phyloP scores from a whole-genome alignment of 2,888 invertebrate species.

The Aphrophora alni region DNA sequence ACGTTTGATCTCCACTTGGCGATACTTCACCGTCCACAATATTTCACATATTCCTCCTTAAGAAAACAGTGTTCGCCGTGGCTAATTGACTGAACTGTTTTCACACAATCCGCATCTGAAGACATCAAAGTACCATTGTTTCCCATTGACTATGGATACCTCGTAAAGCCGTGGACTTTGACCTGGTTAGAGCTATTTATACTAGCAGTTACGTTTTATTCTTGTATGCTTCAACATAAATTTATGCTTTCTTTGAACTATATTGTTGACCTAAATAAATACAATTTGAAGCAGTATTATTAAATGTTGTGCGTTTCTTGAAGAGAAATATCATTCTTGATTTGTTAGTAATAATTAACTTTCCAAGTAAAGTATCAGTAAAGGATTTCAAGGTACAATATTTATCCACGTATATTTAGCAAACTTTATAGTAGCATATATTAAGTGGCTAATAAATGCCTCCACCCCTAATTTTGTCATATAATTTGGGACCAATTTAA shows the following conservation, averaged over 20 bases:
- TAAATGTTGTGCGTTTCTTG: no score
- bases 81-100: not conserved
- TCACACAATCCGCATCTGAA: not conserved
- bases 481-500: no score
- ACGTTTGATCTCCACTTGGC: not conserved
- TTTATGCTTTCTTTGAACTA: not conserved
- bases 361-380: no score
- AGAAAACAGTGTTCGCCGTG: not conserved
- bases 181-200: not conserved
- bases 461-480: no score
- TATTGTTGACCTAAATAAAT: no score
- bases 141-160: not conserved
- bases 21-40: not conserved
- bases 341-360: no score
- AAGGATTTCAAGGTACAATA: no score
- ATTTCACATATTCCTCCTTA: not conserved
- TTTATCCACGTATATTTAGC: no score
- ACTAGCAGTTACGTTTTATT: not conserved
- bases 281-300: no score
- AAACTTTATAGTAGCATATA: no score
- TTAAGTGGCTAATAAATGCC: no score
- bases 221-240: not conserved
- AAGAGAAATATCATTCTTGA: no score
- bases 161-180: not conserved
- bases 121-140: not conserved